A percentile compares a stretch with the other conserved stretches of the same genome.
Evolutionary conservation across 2,888 invertebrate species (phyloP).

Genomic region (Perizoma affinitatum): DNA sequence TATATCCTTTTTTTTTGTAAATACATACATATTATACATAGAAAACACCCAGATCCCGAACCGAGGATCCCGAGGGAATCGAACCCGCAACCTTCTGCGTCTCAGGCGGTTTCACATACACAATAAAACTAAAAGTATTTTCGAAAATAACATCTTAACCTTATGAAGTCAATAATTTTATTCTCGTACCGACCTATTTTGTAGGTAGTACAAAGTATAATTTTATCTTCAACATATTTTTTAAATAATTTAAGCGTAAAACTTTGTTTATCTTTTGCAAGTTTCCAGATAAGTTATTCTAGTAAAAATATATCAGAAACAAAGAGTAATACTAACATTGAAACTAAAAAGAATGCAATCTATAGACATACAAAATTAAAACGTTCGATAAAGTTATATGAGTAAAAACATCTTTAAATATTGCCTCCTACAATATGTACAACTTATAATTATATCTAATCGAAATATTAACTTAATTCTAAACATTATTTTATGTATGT

Average conservation of each 20-base stretch:
- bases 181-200: too few species aligned
- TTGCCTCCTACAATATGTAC: slow-evolving; percentile 37
- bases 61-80: too few species aligned
- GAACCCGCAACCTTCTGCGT: too few species aligned
- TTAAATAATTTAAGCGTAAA: too few species aligned
- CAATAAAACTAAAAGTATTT: slow-evolving; percentile 17
- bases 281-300: too few species aligned
- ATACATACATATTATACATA: too few species aligned
- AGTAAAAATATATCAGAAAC: neutral
- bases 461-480: slow-evolving; percentile 16
- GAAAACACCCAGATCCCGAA: too few species aligned
- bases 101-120: too few species aligned
- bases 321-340: slow-evolving; percentile 6
- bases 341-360: slow-evolving; percentile 31
- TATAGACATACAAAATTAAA: slow-evolving; percentile 55
- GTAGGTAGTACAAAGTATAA: too few species aligned
- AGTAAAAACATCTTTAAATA: slow-evolving; percentile 39
- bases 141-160: slow-evolving; percentile 14
- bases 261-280: too few species aligned
- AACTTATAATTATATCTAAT: slow-evolving; percentile 20
- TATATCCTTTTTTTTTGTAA: too few species aligned
- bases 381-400: slow-evolving; percentile 52
- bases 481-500: slow-evolving; percentile 19
- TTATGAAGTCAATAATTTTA: neutral
- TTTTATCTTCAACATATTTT: too few species aligned